Base-by-base conservation (phyloP, 1,140 invertebrate genomes). In the Odontomachus brunneus region DNA sequence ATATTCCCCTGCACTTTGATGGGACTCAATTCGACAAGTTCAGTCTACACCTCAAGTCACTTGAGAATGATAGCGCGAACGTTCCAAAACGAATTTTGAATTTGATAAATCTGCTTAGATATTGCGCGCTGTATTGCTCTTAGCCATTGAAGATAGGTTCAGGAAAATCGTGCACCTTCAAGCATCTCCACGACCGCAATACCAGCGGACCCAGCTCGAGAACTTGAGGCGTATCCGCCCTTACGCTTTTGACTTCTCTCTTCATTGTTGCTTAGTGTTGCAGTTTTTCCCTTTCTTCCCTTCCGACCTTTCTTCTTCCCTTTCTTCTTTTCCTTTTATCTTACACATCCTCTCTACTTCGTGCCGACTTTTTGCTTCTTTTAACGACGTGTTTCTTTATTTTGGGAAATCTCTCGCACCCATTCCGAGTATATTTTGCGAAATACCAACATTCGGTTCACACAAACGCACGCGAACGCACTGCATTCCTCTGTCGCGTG, bases 121-220 rank as follows among this genome's bases (percentile, higher is more conserved):
- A 84, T 76, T 82, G 81, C 84, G 76, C 72, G 84, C 76, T 80
- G 63, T 75, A 81, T 74, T 72, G 83, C 63, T 55, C n/a, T 80
- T 55, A 87, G 48, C 55, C 85, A 71, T 44, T 66, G 66, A 53
- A 38, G 65, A 78, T 88, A 88, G 82, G 71, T 85, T 85, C 75
- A 75, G 48, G 66, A 84, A 89, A 78, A 87, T 88, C 85, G 51
- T 59, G 84, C 89, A 84, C 73, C 85, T 83, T 57, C 74, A 81
- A 87, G 87, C 78, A 84, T 87, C 75, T 89, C 66, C 55, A n/a
- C n/a, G 60, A 86, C 83, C 66, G 89, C 88, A 88, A 89, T 89
- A 82, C 81, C 85, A 82, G 69, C 88, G 75, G 71, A 84, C 81
- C 75, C 44, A 76, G 24, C 71, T 38, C 72, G 73, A 83, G 7